Conservation (phyloP, 2,888 invertebrate species). For the Drosophila vallismaia region DNA sequence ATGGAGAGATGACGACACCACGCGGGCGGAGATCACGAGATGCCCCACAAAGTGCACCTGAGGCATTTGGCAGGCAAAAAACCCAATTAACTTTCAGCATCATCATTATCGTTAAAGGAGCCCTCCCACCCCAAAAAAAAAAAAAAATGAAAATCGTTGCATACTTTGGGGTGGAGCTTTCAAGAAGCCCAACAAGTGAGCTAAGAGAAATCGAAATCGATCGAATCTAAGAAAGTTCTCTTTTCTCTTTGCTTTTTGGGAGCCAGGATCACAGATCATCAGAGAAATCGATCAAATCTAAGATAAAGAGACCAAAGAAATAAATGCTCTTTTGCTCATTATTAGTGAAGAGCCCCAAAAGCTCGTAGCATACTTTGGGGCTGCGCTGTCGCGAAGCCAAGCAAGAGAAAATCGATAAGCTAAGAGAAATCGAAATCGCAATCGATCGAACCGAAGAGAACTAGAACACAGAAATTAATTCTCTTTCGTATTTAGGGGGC, state of each 20-base stretch:
- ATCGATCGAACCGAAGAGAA: too few relatives aligned
- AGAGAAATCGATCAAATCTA: constrained; percentile 2
- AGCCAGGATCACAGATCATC: too few relatives aligned
- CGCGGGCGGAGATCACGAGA: constrained; percentile 69
- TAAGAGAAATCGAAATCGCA: too few relatives aligned
- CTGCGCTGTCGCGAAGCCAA: not conserved
- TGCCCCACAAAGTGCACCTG: constrained; percentile 40
- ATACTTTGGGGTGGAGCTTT: not conserved
- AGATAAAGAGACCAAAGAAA: too few relatives aligned
- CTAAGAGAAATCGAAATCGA: not conserved
- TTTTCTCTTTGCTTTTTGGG: too few relatives aligned
- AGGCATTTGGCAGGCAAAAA: constrained; percentile 55
- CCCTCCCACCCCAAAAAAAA: too few relatives aligned
- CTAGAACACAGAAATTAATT: not conserved
- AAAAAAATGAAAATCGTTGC: too few relatives aligned
- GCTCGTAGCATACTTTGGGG: constrained; percentile 3
- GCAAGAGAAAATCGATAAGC: not conserved
- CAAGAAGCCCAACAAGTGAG: not conserved
- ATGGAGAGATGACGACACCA: constrained; percentile 45
- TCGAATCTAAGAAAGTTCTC: not conserved
- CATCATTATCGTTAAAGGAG: too few relatives aligned
- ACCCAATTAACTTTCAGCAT: constrained; percentile 1
- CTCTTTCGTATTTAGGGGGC: not conserved
- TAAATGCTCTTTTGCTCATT: too few relatives aligned
- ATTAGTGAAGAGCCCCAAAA: not conserved